Percentiles rank a stretch among this genome's conserved stretches.
Conservation (phyloP, 2,797 vertebrate genomes). For the Eurystomus glaucurus region DNA sequence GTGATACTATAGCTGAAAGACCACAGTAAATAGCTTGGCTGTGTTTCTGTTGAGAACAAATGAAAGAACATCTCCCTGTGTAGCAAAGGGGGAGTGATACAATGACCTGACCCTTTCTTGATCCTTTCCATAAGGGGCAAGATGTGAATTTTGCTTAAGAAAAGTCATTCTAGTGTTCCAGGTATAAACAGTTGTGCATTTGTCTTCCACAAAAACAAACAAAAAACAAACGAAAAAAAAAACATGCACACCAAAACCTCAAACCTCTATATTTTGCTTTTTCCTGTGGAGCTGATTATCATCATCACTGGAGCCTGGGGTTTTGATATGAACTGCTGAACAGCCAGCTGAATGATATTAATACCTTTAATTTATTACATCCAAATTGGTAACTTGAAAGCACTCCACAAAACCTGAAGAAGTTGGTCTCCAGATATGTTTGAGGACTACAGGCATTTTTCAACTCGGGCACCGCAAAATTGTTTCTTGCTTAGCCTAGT, state of each 20-base stretch:
- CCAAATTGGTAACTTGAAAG: background rate
- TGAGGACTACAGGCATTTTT: background rate
- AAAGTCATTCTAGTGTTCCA: background rate
- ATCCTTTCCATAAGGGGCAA: fast-evolving
- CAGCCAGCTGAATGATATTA: background rate
- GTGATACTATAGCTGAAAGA: background rate
- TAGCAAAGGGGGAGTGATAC: background rate
- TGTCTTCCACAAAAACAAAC: background rate
- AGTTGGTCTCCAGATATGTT: background rate
- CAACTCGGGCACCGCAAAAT: fast-evolving
- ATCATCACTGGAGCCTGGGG: background rate
- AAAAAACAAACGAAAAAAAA: fast-evolving
- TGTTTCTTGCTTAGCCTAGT: background rate
- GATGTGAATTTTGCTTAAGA: background rate
- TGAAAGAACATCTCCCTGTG: background rate
- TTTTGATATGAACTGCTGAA: background rate
- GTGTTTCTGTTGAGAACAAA: background rate
- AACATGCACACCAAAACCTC: fast-evolving
- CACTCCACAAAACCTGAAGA: background rate
- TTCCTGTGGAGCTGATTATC: background rate
- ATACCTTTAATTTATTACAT: background rate
- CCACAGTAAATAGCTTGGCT: background rate
- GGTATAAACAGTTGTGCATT: background rate
- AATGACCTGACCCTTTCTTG: background rate
- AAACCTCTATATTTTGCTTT: background rate